A percentile compares a stretch with the other conserved stretches of the same genome.
phyloP scores from a whole-genome alignment of 1,140 invertebrate species.

The Mya arenaria region DNA sequence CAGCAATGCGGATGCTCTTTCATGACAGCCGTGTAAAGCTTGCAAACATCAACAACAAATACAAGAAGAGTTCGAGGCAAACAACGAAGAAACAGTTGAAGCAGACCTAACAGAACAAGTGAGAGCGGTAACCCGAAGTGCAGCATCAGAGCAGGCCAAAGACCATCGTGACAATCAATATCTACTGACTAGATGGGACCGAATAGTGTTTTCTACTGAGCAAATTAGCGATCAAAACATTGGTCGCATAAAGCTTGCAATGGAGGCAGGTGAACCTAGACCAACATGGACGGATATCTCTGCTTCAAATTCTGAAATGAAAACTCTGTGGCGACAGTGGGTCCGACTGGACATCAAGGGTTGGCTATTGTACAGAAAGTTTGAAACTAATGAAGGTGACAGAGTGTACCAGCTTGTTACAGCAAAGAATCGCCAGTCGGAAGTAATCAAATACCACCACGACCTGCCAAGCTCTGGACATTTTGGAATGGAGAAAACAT shows the following conservation, averaged over 20 bases:
- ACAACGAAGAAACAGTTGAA: too few species aligned
- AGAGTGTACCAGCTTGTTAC: background rate
- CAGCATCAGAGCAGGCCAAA: too few species aligned
- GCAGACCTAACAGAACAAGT: too few species aligned
- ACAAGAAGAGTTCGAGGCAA: background rate
- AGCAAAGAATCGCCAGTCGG: background rate
- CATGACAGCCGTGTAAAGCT: conserved; percentile 28
- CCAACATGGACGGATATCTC: background rate
- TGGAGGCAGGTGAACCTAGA: background rate
- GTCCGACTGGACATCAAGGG: background rate
- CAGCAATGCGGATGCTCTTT: conserved; percentile 30
- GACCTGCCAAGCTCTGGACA: conserved; percentile 10
- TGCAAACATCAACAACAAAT: background rate
- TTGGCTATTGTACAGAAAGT: background rate
- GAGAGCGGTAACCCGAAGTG: conserved; percentile 62
- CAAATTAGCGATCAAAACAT: background rate
- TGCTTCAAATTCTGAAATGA: background rate
- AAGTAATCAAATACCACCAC: background rate
- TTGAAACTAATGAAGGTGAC: background rate
- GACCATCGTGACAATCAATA: too few species aligned
- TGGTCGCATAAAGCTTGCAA: background rate
- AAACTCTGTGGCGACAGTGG: background rate
- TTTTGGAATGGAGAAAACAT: background rate
- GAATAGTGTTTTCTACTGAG: background rate
- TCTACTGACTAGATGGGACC: too few species aligned